Percentiles rank a stretch among this genome's conserved stretches.
These are phyloP conservation scores for Elephas maximus DNA, from an alignment of 2,113 vertebrate genomes.

Conservation along the genomic window DNA sequence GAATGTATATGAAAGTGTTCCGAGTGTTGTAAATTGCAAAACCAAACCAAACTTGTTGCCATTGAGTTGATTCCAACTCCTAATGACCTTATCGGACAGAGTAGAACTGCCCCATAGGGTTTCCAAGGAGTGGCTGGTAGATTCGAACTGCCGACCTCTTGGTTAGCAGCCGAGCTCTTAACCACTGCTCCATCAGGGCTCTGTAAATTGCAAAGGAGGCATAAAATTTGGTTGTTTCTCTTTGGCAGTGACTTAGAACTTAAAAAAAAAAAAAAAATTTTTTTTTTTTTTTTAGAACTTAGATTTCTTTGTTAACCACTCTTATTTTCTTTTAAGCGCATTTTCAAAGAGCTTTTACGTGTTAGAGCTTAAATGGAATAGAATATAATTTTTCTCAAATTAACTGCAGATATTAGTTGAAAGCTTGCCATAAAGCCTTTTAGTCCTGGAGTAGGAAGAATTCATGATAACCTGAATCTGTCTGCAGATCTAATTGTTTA, in stretches of 20 bases:
- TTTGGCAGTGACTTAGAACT: constrained; percentile 28
- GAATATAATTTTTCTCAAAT: constrained; percentile 30
- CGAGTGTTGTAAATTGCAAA: constrained; percentile 53
- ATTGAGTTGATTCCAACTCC: too few species aligned
- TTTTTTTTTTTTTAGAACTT: not conserved
- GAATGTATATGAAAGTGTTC: constrained; percentile 62
- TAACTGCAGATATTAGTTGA: constrained; percentile 16
- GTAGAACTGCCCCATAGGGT: too few species aligned
- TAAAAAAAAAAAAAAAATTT: not conserved
- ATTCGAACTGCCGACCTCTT: too few species aligned
- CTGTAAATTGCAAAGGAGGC: constrained; percentile 43
- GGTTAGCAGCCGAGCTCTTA: too few species aligned
- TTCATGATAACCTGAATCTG: constrained; percentile 15
- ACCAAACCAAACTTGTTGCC: too few species aligned
- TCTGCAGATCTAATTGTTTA: constrained; percentile 8
- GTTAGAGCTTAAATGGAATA: not conserved
- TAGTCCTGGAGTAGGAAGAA: not conserved
- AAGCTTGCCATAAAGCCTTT: constrained; percentile 40
- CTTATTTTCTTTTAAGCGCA: constrained; percentile 35
- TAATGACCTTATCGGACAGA: too few species aligned
- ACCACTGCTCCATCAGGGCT: too few species aligned
- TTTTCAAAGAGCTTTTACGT: constrained; percentile 13
- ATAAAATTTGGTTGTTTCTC: constrained; percentile 14
- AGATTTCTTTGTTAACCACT: constrained; percentile 59
- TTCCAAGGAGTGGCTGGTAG: too few species aligned